These are phyloP conservation scores for Discoglossus pictus DNA, from an alignment of 2,797 vertebrate species.

Conservation along the genomic window DNA sequence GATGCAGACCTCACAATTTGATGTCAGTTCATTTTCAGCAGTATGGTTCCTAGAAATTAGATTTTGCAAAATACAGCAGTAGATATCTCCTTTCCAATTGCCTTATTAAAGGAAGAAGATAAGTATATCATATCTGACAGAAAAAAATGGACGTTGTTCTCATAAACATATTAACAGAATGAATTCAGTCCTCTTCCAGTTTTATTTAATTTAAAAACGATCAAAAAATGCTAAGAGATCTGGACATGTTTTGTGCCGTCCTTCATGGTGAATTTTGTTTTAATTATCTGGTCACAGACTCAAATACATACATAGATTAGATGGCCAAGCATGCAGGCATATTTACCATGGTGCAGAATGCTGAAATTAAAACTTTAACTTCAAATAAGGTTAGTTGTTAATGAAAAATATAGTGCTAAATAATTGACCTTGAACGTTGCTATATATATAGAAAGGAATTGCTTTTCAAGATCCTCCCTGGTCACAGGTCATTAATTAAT, in stretches of 20 bases:
- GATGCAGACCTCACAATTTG: conserved; percentile 41
- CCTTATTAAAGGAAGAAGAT: conserved; percentile 26
- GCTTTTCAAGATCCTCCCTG: too few species aligned
- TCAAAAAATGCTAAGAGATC: conserved; percentile 34
- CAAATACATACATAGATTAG: conserved; percentile 22
- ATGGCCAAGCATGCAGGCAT: not conserved
- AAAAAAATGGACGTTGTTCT: conserved; percentile 46
- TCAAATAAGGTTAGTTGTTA: too few species aligned
- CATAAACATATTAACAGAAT: conserved; percentile 52
- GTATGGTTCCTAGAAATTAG: conserved; percentile 28
- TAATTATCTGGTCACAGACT: conserved; percentile 15
- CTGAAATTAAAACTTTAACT: too few species aligned
- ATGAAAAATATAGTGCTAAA: too few species aligned
- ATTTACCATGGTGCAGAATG: conserved; percentile 19
- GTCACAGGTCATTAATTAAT: too few species aligned
- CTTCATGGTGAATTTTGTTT: conserved; percentile 50
- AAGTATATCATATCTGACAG: conserved; percentile 58
- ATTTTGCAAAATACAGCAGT: conserved; percentile 30
- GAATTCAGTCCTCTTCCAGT: conserved; percentile 56
- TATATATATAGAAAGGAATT: too few species aligned
- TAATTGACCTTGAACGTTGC: too few species aligned
- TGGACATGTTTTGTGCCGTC: conserved; percentile 18
- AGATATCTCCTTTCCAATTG: conserved; percentile 9
- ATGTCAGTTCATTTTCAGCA: conserved; percentile 19
- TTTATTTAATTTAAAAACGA: conserved; percentile 49